Evolutionary conservation across 2,113 vertebrate genomes (phyloP), one percentile per base, ranked within the genome.

Genomic region (Prionailurus bengalensis): DNA sequence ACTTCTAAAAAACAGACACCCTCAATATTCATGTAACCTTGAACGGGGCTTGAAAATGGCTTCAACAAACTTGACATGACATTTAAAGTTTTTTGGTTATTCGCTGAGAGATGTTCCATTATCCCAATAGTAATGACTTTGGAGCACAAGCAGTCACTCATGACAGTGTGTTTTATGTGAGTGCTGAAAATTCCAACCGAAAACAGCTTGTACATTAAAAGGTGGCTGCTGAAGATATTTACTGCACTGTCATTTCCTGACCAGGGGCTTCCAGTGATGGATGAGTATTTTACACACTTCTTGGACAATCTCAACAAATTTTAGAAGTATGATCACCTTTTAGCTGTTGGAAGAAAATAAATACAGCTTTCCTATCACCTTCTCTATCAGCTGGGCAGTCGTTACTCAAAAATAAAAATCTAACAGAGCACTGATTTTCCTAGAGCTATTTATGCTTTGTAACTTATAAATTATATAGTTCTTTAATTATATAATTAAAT

Each of bases 11-110:
- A 96, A 83, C 93, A 98, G 97, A 97, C 73, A 68, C 95, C 98
- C 98, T 99, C 99, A 99, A 99, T 99, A 99, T 99, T 99, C 99
- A 99, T 99, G 98, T 99, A 99, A 99, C 99, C 99, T 99, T 99
- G 99, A 99, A 98, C n/a, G 97, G 98, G 97, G 98, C 98, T 98
- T 98, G 98, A 98, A 98, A 99, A 99, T 96, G 98, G 99, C 99
- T 98, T 99, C 99, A 98, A 99, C 99, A 99, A 99, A 99, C 99
- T 99, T 98, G 99, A 99, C 99, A 99, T 99, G 99, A 99, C 99
- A 99, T 99, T 99, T 99, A 99, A 99, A 99, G 99, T 99, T 99
- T 99, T 99, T 98, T 99, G 99, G 99, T 99, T 99, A 99, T 99
- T 99, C 97, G 51, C 98, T 98, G 99, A 99, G 99, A 99, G 99